Base-by-base conservation (phyloP, 2,113 vertebrate genomes). In the Sialia sialis region DNA sequence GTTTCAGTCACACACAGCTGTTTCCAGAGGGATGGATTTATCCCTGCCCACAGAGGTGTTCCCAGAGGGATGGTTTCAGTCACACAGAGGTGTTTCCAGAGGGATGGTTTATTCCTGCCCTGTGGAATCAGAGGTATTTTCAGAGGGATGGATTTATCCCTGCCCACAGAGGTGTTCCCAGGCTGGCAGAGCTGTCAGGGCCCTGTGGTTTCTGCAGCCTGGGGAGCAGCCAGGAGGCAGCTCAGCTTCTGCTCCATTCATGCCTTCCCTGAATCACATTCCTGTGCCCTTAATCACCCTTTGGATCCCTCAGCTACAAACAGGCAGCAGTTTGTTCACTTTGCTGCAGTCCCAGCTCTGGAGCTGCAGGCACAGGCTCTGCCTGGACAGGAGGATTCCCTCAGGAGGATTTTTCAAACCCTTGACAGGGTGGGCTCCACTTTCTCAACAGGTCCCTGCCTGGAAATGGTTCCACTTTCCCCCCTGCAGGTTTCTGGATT, bases 201-300 rank as follows among this genome's bases (percentile, higher is more conserved):
- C 8, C 17, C 8, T 0, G 29, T 9, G 76, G 7, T 18, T 86
- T 25, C 9, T 9, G 22, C 30, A 6, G 20, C 67, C 59, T 29
- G 58, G 91, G 60, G 32, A 22, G 7, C 8, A 4, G 67, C 76
- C 76, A 5, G 9, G 6, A 15, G 51, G 68, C 68, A 43, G 58
- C 16, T 11, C 5, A 0, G 58, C 25, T 34, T 39, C 70, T 55
- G 48, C 68, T 91, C 84, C 92, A 93, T 93, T 93, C 90, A 84
- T 84, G 68, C 70, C 84, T 56, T 34, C 69, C 77, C 77, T 89
- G 16, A 91, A 91, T 95, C 17, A 7, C 90, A 89, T 94, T 94
- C 95, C 94, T 91, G 38, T 3, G 29, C 4, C 19, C 87, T 94
- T 30, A 66, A 46, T 89, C 92, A 93, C 10, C 0, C 3, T 11